These are phyloP conservation scores for Scolopax mira DNA, from an alignment of 2,113 vertebrate genomes.

Conservation along the genomic window DNA sequence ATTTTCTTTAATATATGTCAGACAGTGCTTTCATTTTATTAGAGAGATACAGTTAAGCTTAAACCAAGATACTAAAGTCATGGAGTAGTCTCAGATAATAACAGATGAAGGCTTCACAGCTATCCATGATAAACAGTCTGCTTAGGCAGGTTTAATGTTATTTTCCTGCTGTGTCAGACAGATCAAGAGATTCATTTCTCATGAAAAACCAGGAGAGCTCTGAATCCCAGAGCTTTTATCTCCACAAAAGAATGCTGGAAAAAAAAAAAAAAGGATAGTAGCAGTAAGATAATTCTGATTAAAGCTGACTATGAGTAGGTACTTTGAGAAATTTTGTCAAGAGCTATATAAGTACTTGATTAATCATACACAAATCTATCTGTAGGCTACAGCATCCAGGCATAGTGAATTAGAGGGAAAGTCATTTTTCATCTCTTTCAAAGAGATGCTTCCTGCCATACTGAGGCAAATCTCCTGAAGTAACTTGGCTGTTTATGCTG, in stretches of 20 bases:
- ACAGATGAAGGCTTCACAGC: not conserved
- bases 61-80: not conserved
- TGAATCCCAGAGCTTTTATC: slow-evolving; percentile 11
- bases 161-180: not conserved
- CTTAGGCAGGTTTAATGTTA: slow-evolving; percentile 1
- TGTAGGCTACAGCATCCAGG: not conserved
- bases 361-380: slow-evolving; percentile 9
- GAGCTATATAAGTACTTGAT: not conserved
- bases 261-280: not conserved
- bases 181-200: not conserved
- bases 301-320: not conserved
- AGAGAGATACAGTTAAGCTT: not conserved
- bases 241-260: not conserved
- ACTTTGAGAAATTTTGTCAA: slow-evolving; percentile 14
- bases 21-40: not conserved
- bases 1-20: not conserved
- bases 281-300: slow-evolving; percentile 7
- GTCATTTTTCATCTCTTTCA: not conserved
- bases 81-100: not conserved
- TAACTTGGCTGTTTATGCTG: slow-evolving; percentile 17
- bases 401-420: slow-evolving; percentile 6
- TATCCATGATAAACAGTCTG: not conserved
- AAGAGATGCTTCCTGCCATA: slow-evolving; percentile 8
- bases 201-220: not conserved
- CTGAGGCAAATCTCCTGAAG: slow-evolving; percentile 39